A percentile compares a stretch with the other conserved stretches of the same genome.
These are phyloP conservation scores for Pemphredon lugubris DNA, from an alignment of 2,888 invertebrate species.

Conservation along the genomic window DNA sequence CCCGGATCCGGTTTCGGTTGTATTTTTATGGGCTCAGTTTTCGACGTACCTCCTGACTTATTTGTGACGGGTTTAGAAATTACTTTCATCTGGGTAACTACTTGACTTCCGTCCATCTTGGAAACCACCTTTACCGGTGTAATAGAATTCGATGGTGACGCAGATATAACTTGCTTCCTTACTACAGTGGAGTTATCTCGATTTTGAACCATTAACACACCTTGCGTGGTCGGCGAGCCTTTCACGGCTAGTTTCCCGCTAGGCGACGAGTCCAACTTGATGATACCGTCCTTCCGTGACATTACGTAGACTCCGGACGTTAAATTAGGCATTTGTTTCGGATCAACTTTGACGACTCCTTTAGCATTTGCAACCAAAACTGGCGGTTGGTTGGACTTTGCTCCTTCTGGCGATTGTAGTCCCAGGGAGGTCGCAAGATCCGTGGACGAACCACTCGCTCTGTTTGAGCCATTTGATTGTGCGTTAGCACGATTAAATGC, in stretches of 20 bases:
- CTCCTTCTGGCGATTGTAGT: constrained; percentile 67
- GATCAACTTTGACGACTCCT: constrained; percentile 89
- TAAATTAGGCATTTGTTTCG: constrained; percentile 86
- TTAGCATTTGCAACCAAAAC: constrained; percentile 84
- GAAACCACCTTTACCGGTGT: constrained; percentile 78
- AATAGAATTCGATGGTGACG: constrained; percentile 71
- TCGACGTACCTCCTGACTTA: constrained; percentile 65
- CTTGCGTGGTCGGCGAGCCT: constrained; percentile 72
- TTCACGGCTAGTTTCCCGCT: constrained; percentile 81
- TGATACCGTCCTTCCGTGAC: constrained; percentile 89
- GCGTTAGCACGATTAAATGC: constrained; percentile 78
- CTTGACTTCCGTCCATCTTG: constrained; percentile 78
- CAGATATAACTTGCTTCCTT: constrained; percentile 77
- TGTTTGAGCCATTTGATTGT: constrained; percentile 79
- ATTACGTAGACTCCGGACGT: constrained; percentile 88
- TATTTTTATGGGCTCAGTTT: constrained; percentile 78
- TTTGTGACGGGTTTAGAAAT: constrained; percentile 70
- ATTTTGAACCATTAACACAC: constrained; percentile 79
- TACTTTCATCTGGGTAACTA: constrained; percentile 80
- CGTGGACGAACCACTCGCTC: constrained; percentile 79
- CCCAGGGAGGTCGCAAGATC: constrained; percentile 81
- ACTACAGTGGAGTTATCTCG: constrained; percentile 74
- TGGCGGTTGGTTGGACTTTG: constrained; percentile 74
- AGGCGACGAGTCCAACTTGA: constrained; percentile 86
- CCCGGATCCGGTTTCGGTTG: constrained; percentile 79